Evolutionary conservation across 2,797 vertebrate species (phyloP).

Genomic region (Trematomus bernacchii): DNA sequence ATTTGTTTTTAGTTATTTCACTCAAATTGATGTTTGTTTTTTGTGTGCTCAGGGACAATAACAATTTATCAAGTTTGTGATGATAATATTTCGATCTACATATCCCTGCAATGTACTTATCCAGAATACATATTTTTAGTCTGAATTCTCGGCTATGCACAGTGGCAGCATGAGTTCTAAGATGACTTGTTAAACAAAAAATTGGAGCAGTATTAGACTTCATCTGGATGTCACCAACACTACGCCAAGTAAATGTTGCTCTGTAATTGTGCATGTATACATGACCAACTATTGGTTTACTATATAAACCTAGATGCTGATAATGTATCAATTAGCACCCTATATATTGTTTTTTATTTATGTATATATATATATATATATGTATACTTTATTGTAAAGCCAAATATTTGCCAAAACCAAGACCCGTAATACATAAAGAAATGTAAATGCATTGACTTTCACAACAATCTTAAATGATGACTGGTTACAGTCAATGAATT

Average conservation of each 20-base stretch:
- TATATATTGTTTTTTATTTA: too few relatives aligned
- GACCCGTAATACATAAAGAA: too few relatives aligned
- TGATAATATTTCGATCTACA: neutral
- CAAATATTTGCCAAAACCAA: too few relatives aligned
- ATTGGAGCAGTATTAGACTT: neutral
- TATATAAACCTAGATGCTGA: too few relatives aligned
- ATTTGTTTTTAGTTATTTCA: neutral
- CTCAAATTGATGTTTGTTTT: neutral
- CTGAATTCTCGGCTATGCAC: neutral
- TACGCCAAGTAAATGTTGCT: neutral
- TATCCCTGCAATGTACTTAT: neutral
- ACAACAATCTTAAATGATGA: neutral
- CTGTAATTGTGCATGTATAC: too few relatives aligned
- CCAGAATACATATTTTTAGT: neutral
- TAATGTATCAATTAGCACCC: too few relatives aligned
- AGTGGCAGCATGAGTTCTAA: neutral
- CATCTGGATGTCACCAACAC: too few relatives aligned
- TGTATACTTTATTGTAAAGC: too few relatives aligned
- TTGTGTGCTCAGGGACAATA: neutral
- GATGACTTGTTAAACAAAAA: neutral
- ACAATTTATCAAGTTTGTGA: neutral
- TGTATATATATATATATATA: too few relatives aligned
- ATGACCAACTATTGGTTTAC: too few relatives aligned
- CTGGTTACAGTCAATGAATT: neutral
- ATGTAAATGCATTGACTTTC: neutral